These are phyloP conservation scores for Zaprionus obscuricornis DNA, from an alignment of 2,888 invertebrate genomes.

Conservation along the genomic window DNA sequence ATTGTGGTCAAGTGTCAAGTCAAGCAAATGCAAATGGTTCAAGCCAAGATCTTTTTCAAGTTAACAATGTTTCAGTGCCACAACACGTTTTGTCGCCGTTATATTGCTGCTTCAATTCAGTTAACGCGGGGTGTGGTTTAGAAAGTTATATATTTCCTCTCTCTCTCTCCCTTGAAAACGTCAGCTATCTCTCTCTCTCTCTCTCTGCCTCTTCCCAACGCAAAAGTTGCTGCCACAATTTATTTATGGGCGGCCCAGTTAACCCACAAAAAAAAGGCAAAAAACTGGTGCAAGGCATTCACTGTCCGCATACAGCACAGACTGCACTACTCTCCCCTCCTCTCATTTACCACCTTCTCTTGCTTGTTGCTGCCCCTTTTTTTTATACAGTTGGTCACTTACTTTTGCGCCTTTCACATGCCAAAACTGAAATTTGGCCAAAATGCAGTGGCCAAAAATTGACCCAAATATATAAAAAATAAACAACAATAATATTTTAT, in stretches of 20 bases:
- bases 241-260: conserved; percentile 59
- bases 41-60: conserved; percentile 1
- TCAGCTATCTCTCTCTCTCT: background rate
- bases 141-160: conserved; percentile 46
- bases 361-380: too few species aligned
- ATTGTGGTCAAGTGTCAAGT: conserved; percentile 70
- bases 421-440: conserved; percentile 31
- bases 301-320: conserved; percentile 45
- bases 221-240: conserved; percentile 5
- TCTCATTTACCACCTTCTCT: background rate
- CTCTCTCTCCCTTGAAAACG: background rate
- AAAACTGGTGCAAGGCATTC: conserved; percentile 76
- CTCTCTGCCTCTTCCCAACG: conserved; percentile 4
- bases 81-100: conserved; percentile 1
- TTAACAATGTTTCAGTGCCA: conserved; percentile 40
- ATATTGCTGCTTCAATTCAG: too few species aligned
- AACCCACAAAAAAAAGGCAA: conserved; percentile 38
- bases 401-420: conserved; percentile 61
- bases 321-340: background rate
- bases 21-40: background rate
- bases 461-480: conserved; percentile 28
- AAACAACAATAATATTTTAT: conserved; percentile 2
- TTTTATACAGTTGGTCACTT: too few species aligned
- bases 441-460: conserved; percentile 34
- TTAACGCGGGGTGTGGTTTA: conserved; percentile 69